Evolutionary conservation across 2,888 invertebrate genomes (phyloP), one percentile per base, ranked within the genome.

Genomic region (Volucella zonaria): DNA sequence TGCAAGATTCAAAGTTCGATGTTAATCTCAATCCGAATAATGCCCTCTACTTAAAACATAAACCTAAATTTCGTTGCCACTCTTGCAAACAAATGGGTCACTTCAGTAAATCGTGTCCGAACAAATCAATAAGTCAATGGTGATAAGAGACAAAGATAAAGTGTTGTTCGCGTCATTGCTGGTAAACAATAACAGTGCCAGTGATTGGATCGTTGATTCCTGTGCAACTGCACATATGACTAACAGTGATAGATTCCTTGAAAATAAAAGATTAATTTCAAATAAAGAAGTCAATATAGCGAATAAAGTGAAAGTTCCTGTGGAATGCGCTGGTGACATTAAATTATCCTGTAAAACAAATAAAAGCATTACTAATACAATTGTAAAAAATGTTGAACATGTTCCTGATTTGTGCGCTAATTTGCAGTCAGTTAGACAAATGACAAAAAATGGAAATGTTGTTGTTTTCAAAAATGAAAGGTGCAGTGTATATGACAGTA

Each of bases 391-490:
- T 67, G 66, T 81, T 10, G 70, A 78, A 14, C 76, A 58, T 52
- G 51, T 86, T 15, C 77, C 79, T 71, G 56, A 78, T 3, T 23
- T 73, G 15, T 76, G 75, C 43, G 80, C 68, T 38, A 86, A 82
- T 15, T 49, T 86, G n/a, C 23, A 85, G 8, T 87, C 85, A 18
- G 77, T 87, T 11, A 47, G 85, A 1, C 79, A 87, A 45, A 78
- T 87, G 62, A 77, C 78, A 2, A 75, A 80, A 74, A 77, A 77
- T 61, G 81, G 86, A 3, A 86, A 87, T 10, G 86, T 56, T 85
- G 79, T 87, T 0, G 56, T 87, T 38, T 88, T 88, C 78, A 74
- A 87, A 76, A 40, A 67, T 14, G 68, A 86, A n/a, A 47, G 3
- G 2, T 87, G 87, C 42, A 49, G 62, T 40, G 87, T 88, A 12